Evolutionary conservation across 2,113 vertebrate species (phyloP), one percentile per base, ranked within the genome.

Genomic region (Taxidea taxus): DNA sequence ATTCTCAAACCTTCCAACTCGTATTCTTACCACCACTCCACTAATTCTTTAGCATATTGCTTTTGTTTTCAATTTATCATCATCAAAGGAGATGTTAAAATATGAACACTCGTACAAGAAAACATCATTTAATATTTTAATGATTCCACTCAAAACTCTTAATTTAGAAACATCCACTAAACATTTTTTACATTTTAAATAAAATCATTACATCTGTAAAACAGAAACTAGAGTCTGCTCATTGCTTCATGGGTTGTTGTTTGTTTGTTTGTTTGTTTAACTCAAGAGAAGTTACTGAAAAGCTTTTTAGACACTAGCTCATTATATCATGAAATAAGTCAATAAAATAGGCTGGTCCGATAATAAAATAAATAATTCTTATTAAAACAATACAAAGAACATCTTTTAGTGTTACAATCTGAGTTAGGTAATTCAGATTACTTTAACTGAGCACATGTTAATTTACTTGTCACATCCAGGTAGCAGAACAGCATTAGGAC

Each of bases 381-480:
- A 68, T 85, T 91, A 90, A 94, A 44, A 37, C 14, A 44, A 72
- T 47, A 85, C 42, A 64, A 77, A 87, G 39, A 77, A 70, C 3
- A 21, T 49, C 16, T 94, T 95, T 49, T 47, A 42, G 49, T 66
- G 42, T 77, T 95, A 16, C 91, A 94, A 80, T 27, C 6, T 15
- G 78, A 81, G 70, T 85, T 92, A 94, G 81, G 66, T 68, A 20
- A 95, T 91, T 97, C 23, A 47, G 47, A 93, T 74, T 92, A 95
- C 42, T 95, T 91, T 49, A 84, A 87, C 74, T 72, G 97, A 97
- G 89, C 2, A 86, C 58, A 58, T 85, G 68, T 94, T 96, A 96
- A 96, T 72, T 87, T 96, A 97, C 97, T 97, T 98, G 95, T 97
- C 98, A 97, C 93, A 98, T 97, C 95, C 96, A 91, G 96, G 93